These are phyloP conservation scores for Drosophila kanapiae DNA, from an alignment of 1,140 invertebrate genomes.

Conservation along the genomic window DNA sequence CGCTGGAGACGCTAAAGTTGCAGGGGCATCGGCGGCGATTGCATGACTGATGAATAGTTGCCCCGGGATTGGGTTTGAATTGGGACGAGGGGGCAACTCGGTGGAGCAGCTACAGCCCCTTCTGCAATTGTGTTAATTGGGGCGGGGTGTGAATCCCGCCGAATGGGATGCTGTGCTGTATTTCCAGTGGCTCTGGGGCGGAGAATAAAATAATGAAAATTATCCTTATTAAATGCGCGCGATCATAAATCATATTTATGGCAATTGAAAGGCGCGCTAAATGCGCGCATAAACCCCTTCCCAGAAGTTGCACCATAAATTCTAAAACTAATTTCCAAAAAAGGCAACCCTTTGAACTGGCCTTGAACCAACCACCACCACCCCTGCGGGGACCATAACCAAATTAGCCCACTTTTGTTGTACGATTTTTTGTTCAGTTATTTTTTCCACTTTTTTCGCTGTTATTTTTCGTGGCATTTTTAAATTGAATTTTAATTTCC, in stretches of 20 bases:
- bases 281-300: background rate
- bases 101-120: constrained; percentile 17
- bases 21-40: constrained; percentile 45
- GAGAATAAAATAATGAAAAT: constrained; percentile 54
- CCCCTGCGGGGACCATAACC: constrained; percentile 42
- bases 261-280: constrained; percentile 78
- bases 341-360: constrained; percentile 75
- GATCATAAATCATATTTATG: constrained; percentile 83
- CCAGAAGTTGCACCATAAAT: constrained; percentile 57
- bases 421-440: constrained; percentile 36
- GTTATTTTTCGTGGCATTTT: constrained; percentile 76
- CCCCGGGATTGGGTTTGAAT: constrained; percentile 16
- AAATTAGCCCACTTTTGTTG: constrained; percentile 78
- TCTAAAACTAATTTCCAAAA: constrained; percentile 73
- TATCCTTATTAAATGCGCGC: constrained; percentile 77
- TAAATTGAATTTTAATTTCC: constrained; percentile 83
- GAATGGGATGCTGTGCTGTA: constrained; percentile 23
- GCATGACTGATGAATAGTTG: constrained; percentile 63
- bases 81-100: background rate
- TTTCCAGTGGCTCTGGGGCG: constrained; percentile 17
- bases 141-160: constrained; percentile 41
- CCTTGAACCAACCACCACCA: constrained; percentile 34
- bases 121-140: constrained; percentile 55
- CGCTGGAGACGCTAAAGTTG: constrained; percentile 20
- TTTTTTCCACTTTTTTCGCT: constrained; percentile 46